phyloP scores from a whole-genome alignment of 1,140 invertebrate species.

The Calephelis nemesis region DNA sequence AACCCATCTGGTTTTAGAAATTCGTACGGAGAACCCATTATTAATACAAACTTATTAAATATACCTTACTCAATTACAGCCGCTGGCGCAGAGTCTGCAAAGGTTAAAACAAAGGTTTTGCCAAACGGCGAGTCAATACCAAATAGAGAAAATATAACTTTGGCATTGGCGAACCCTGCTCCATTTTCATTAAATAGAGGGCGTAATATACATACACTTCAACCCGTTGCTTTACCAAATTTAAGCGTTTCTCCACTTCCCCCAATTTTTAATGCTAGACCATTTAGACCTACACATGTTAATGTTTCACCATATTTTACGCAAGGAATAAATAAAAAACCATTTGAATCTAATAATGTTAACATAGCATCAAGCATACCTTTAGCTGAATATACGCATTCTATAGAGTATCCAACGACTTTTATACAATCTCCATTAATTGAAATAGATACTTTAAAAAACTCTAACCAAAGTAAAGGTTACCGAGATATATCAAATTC shows the following conservation, averaged over 20 bases:
- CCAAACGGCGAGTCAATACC: conserved; percentile 37
- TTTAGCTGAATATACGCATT: conserved; percentile 81
- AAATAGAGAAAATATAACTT: conserved; percentile 42
- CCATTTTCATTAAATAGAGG: conserved; percentile 65
- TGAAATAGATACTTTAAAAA: conserved; percentile 73
- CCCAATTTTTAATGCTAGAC: conserved; percentile 80
- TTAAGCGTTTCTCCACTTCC: conserved; percentile 78
- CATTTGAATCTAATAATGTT: conserved; percentile 53
- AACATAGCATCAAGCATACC: conserved; percentile 82
- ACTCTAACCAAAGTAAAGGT: conserved; percentile 53
- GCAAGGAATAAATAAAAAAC: conserved; percentile 45
- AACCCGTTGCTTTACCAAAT: conserved; percentile 79
- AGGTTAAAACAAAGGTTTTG: conserved; percentile 60
- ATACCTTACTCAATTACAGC: conserved; percentile 57
- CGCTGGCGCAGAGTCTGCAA: conserved; percentile 61
- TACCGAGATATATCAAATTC: conserved; percentile 63
- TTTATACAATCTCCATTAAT: conserved; percentile 82
- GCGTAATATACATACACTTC: conserved; percentile 70
- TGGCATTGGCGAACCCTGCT: conserved; percentile 62
- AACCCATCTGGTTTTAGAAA: conserved; percentile 60
- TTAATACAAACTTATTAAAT: conserved; percentile 50
- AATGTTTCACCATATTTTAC: conserved; percentile 39
- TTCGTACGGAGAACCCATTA: conserved; percentile 67
- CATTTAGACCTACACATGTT: conserved; percentile 59
- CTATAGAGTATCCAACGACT: conserved; percentile 83